Base-by-base conservation (phyloP, 1,140 invertebrate species). In the Diploscapter pachys region DNA sequence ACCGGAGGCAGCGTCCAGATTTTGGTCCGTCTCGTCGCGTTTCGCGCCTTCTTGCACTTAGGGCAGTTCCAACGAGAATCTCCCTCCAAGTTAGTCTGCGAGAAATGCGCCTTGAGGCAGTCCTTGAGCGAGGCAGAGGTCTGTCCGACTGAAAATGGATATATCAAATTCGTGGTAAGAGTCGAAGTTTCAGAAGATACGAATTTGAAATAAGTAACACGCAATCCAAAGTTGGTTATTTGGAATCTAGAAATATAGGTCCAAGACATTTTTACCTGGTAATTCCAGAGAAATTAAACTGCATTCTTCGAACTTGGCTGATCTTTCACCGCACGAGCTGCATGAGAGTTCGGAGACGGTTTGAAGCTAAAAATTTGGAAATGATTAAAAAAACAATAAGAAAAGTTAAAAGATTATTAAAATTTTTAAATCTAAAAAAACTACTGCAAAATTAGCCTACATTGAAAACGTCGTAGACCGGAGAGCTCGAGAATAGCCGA, bases 1-100 rank as follows among this genome's bases (percentile, higher is more conserved):
- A 94, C 90, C 5, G 93, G 92, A 75, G 93, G 93, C 74, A 93
- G 86, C 75, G 92, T 89, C 93, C 93, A 95, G 66, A 95, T 92
- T n/a, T 75, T 75, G 4, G 73, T 65, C 9, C 61, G 52, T 11
- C 73, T 9, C n/a, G 66, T 75, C 48, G 53, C 71, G 4, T 59
- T 8, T 4, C 63, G 73, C 4, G 66, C 66, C 52, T 52, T 4
- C 50, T 75, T 75, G 73, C 73, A 75, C 48, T 75, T 59, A 3
- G 73, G 53, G 5, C 73, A 75, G 11, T 75, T 69, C 55, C 66
- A 67, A 48, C 62, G 48, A n/a, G 68, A 67, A n/a, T 75, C 73
- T 5, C 68, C 66, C 4, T 71, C 63, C n/a, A 71, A 13, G 63
- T 72, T 69, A 3, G 66, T 69, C 3, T 49, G 31, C 0, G 73